Evolutionary conservation across 2,113 vertebrate species (phyloP), one percentile per base, ranked within the genome.

Genomic region (Egretta garzetta): DNA sequence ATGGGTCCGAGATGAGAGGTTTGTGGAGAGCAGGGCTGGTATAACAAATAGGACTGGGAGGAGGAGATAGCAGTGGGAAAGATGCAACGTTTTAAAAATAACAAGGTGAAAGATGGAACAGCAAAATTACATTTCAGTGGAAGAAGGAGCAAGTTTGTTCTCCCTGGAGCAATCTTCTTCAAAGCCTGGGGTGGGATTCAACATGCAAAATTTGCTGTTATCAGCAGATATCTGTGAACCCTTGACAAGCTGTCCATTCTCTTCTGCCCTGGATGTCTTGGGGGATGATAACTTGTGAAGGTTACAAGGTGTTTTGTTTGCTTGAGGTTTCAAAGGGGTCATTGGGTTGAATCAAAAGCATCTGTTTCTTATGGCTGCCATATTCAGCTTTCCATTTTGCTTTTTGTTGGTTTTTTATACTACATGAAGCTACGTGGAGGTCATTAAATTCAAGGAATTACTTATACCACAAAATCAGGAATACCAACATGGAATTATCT

Each of bases 361-460:
- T 22, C 12, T 0, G 0, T 77, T 84, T 73, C 35, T 47, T 76
- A n/a, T 1, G 33, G 35, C 39, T 84, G 30, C 49, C 13, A 3
- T 50, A 62, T 82, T 88, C 3, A 15, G 24, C 16, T 71, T 88
- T 84, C 26, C 8, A 37, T 49, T 88, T 72, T 45, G 32, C 23
- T 45, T 92, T 76, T 74, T 82, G 14, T 16, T 68, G 4, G 7
- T 26, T 39, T 73, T 79, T 68, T 19, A 12, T 52, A n/a, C 14
- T 41, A 0, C 24, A 19, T 63, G 43, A 74, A 87, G 33, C 21
- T 39, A 33, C 22, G 41, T 67, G 26, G 12, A 67, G 63, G 26
- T 41, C 8, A 58, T 77, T 70, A 73, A 41, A 71, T 70, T 74
- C 21, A 81, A 81, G 12, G 12, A 80, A 26, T 77, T 72, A 50